Conservation (phyloP, 64 coral and sea anemone genomes). For the Montipora foliosa region DNA sequence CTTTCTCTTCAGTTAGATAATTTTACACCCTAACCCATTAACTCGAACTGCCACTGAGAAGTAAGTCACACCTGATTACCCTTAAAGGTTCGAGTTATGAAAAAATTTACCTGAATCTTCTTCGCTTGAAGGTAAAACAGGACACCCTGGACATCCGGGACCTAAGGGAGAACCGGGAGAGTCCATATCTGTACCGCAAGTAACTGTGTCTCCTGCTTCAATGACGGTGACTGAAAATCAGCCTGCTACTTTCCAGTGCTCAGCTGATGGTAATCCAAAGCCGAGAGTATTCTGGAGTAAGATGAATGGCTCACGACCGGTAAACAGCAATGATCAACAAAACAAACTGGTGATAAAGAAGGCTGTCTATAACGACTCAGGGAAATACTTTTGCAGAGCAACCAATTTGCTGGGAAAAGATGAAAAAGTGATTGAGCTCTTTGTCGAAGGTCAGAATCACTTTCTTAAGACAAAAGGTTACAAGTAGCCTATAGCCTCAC, state of each 20-base stretch:
- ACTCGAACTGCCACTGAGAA: too few species aligned
- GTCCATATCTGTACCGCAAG: background rate
- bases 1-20: too few species aligned
- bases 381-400: slow-evolving; percentile 36
- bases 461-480: too few species aligned
- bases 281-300: slow-evolving; percentile 36
- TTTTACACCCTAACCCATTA: too few species aligned
- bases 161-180: background rate
- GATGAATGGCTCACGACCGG: background rate
- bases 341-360: background rate
- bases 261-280: slow-evolving; percentile 31
- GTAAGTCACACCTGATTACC: too few species aligned
- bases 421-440: background rate
- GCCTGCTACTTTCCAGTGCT: slow-evolving; percentile 37
- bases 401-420: slow-evolving; percentile 28
- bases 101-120: background rate
- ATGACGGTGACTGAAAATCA: slow-evolving; percentile 44
- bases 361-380: slow-evolving; percentile 25
- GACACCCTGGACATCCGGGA: slow-evolving; percentile 17
- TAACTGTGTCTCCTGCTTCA: slow-evolving; percentile 44
- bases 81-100: background rate
- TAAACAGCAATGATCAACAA: background rate
- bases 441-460: slow-evolving; percentile 25
- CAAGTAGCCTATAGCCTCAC: too few species aligned
- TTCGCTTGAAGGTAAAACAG: background rate